Conservation (phyloP, 2,888 invertebrate species). For the Drosophila neotestacea region DNA sequence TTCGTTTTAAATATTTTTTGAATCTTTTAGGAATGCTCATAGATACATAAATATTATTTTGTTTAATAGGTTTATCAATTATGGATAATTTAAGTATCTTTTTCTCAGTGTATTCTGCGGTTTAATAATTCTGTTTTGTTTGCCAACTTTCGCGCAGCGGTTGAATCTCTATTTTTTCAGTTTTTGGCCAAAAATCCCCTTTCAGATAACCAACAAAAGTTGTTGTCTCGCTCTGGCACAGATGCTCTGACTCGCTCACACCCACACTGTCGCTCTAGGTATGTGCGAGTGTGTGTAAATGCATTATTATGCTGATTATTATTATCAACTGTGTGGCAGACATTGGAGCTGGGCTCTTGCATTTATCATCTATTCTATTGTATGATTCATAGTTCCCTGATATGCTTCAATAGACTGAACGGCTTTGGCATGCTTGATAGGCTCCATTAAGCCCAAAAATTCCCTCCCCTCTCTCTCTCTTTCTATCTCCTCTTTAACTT, state of each 20-base stretch:
- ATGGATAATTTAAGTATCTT: neutral
- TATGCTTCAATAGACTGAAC: slow-evolving; percentile 68
- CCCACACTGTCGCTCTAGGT: neutral
- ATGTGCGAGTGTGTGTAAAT: slow-evolving; percentile 33
- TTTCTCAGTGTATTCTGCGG: slow-evolving; percentile 33
- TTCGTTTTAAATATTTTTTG: no score
- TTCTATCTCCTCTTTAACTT: neutral
- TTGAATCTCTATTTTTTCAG: slow-evolving; percentile 18
- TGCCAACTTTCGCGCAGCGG: slow-evolving; percentile 31
- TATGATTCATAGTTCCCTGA: slow-evolving; percentile 62
- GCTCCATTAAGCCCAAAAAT: slow-evolving; percentile 48
- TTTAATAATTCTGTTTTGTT: slow-evolving; percentile 62
- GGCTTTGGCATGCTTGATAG: slow-evolving; percentile 71
- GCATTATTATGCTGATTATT: slow-evolving; percentile 77
- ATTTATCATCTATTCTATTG: slow-evolving; percentile 43
- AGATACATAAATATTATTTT: no score
- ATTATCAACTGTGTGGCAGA: slow-evolving; percentile 61
- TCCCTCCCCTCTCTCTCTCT: neutral
- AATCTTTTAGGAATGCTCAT: no score
- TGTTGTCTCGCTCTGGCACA: neutral
- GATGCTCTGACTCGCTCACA: neutral
- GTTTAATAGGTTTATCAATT: neutral
- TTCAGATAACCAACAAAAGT: slow-evolving; percentile 45
- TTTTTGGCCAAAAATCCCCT: slow-evolving; percentile 28
- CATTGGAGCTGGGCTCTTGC: slow-evolving; percentile 19